These are phyloP conservation scores for Oligia fasciuncula DNA, from an alignment of 2,888 invertebrate genomes.

Conservation along the genomic window DNA sequence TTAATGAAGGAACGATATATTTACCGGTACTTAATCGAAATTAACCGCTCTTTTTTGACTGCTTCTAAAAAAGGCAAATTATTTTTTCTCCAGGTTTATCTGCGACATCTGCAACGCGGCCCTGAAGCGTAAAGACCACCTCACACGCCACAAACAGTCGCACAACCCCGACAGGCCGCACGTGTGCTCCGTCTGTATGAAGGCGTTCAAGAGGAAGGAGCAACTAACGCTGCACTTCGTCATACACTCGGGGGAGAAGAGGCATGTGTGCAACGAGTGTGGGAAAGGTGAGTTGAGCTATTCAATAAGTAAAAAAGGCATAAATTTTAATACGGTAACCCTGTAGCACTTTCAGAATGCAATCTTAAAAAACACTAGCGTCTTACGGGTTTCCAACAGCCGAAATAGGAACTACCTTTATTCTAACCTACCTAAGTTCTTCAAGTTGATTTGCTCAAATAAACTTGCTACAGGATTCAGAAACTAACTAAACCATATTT, in stretches of 20 bases:
- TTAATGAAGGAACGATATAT: no score
- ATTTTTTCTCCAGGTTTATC: conserved; percentile 91
- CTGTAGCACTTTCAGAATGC: background rate
- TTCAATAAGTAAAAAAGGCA: background rate
- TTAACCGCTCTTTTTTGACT: no score
- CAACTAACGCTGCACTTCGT: conserved; percentile 96
- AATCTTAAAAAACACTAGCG: background rate
- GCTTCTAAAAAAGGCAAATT: background rate
- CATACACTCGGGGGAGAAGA: conserved; percentile 96
- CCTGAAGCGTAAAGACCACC: conserved; percentile 95
- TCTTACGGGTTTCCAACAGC: background rate
- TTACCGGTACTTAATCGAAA: no score
- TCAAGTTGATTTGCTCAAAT: no score
- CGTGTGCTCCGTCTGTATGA: conserved; percentile 96
- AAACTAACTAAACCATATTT: background rate
- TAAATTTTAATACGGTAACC: background rate
- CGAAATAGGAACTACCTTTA: background rate
- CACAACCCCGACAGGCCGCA: conserved; percentile 97
- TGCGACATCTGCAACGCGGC: conserved; percentile 97
- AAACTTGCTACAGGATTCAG: background rate
- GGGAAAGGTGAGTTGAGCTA: conserved; percentile 91
- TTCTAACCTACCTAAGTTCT: no score
- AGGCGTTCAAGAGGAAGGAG: conserved; percentile 97
- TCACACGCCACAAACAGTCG: conserved; percentile 96
- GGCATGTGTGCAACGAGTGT: conserved; percentile 96